Percentiles rank a stretch among this genome's conserved stretches.
Evolutionary conservation across 2,113 vertebrate genomes (phyloP).

Genomic region (Engraulis encrasicolus): DNA sequence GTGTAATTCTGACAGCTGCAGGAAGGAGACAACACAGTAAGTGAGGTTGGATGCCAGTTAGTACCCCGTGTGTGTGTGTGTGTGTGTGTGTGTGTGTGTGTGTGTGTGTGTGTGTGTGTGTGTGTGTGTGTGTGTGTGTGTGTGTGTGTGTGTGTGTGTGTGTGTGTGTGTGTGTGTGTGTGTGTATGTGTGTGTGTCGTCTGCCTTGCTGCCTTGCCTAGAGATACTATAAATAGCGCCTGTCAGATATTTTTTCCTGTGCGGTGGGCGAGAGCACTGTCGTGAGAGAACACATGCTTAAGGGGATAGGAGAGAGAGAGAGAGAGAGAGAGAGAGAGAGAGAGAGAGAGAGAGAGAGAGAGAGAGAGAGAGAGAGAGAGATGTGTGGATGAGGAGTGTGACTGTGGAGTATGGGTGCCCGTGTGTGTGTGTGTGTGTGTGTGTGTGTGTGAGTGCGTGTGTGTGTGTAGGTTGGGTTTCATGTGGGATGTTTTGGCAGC

Average conservation of each 20-base stretch:
- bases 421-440: constrained; percentile 15
- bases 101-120: not conserved
- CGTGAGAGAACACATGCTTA: constrained; percentile 5
- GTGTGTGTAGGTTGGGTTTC: not conserved
- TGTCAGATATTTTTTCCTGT: constrained; percentile 73
- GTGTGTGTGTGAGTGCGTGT: constrained; percentile 9
- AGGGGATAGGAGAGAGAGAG: not conserved
- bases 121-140: constrained; percentile 32
- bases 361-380: no score
- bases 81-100: not conserved
- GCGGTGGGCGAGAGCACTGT: not conserved
- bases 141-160: constrained; percentile 48
- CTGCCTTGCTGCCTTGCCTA: not conserved
- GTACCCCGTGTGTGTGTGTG: constrained; percentile 31
- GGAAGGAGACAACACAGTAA: no score
- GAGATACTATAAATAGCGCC: constrained; percentile 75
- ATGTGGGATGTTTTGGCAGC: not conserved
- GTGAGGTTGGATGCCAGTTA: no score
- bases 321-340: constrained; percentile 26
- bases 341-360: constrained; percentile 36
- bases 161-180: constrained; percentile 38
- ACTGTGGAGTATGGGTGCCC: not conserved
- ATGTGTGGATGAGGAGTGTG: no score
- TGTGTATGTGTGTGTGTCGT: not conserved
- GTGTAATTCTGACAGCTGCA: no score